Percentiles rank a stretch among this genome's conserved stretches.
phyloP scores from a whole-genome alignment of 2,113 vertebrate species.

The Caloenas nicobarica region DNA sequence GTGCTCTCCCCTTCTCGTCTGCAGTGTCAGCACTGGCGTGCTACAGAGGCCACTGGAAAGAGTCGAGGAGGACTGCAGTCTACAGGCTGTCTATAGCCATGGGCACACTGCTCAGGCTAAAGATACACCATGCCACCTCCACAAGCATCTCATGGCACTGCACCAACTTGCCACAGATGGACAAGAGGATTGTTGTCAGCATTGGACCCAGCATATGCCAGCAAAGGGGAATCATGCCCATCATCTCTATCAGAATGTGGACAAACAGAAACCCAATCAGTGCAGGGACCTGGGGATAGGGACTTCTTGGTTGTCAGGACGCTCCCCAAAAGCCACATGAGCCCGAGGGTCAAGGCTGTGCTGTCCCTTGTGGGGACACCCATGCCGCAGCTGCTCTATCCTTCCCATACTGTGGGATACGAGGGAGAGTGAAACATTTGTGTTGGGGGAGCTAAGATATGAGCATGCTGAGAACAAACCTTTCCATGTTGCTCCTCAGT shows the following conservation, averaged over 20 bases:
- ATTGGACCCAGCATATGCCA: fast-evolving
- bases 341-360: background rate
- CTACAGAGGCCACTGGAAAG: background rate
- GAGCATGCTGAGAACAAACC: background rate
- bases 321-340: background rate
- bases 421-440: background rate
- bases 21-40: background rate
- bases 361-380: background rate
- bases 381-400: background rate
- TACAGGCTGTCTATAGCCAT: background rate
- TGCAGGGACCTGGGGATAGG: background rate
- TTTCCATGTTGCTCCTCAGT: background rate
- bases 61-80: background rate
- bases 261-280: background rate
- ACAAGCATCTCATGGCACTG: fast-evolving
- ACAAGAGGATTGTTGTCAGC: background rate
- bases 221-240: background rate
- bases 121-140: fast-evolving
- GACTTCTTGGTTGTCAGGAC: background rate
- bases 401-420: fast-evolving
- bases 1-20: background rate
- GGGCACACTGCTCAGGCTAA: fast-evolving
- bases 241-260: background rate
- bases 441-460: background rate
- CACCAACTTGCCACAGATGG: fast-evolving